Evolutionary conservation across 2,113 vertebrate genomes (phyloP), one percentile per base, ranked within the genome.

Genomic region (Solea solea): DNA sequence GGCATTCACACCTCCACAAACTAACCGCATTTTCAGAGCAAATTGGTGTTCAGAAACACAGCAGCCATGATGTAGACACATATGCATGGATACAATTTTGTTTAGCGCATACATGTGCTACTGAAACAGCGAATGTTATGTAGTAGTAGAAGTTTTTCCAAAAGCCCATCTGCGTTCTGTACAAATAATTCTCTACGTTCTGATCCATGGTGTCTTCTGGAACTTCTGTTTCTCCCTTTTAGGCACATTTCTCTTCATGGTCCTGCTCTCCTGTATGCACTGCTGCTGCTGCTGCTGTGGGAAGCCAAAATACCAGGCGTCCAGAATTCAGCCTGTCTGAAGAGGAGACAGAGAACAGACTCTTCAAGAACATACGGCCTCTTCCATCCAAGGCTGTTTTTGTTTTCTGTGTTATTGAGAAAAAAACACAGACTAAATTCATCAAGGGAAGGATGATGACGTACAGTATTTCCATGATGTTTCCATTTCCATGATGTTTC

Each of bases 241-340:
- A 97, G 96, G 64, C 40, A 94, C 94, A 0, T 88, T 96, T 25
- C 65, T 96, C 80, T 50, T 95, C 72, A 63, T 98, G 84, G 75
- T 92, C 25, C 3, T 94, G 55, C 74, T 95, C 16, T 91, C 94
- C 62, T 95, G 95, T 53, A 59, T 93, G 11, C 94, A 91, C 87
- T 96, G 94, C 89, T 96, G 52, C 87, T 96, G 94, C 89, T 96
- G 52, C 82, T 93, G 78, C 62, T 85, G 70, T 4, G 82, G 76
- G 52, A 94, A 93, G 75, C 92, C 91, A 69, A 93, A 92, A 5
- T 80, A 89, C 5, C 91, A 91, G 76, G 72, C 2, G 10, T 16
- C 87, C 78, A 90, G 59, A 70, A 94, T 96, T 45, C 74, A 81
- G 69, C 95, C 96, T 12, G 10, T 68, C 83, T 88, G 83, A 90